Conservation (phyloP, 2,113 vertebrate genomes). For the Dasyprocta punctata region DNA sequence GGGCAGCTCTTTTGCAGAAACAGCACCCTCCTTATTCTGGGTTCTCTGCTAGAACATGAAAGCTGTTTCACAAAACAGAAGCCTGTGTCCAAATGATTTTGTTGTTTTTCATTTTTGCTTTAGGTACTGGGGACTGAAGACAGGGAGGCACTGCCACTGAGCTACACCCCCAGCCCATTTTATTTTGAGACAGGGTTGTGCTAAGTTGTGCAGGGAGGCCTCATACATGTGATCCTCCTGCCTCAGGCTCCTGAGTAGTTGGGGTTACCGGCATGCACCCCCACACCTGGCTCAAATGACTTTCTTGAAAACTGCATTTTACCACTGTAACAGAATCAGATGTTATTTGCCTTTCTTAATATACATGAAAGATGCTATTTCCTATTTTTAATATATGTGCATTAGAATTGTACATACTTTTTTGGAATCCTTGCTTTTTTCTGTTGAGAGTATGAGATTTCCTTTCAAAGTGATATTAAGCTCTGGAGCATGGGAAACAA, state of each 20-base stretch:
- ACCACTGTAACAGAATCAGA: neutral
- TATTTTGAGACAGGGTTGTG: neutral
- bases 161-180: neutral
- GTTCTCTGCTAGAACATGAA: neutral
- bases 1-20: neutral
- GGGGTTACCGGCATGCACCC: neutral
- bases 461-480: conserved; percentile 74
- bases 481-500: conserved; percentile 73
- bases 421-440: conserved; percentile 68
- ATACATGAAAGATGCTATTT: conserved; percentile 64
- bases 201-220: neutral
- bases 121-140: neutral
- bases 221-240: neutral
- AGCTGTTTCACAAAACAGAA: neutral
- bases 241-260: neutral
- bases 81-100: neutral
- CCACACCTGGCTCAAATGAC: neutral
- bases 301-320: neutral
- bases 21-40: neutral
- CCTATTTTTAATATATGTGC: conserved; percentile 66
- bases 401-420: conserved; percentile 70
- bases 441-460: conserved; percentile 75
- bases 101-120: neutral
- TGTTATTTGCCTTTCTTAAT: conserved; percentile 65
- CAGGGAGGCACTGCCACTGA: neutral